Evolutionary conservation across 2,888 invertebrate species (phyloP).

Genomic region (Parnassius orleans): DNA sequence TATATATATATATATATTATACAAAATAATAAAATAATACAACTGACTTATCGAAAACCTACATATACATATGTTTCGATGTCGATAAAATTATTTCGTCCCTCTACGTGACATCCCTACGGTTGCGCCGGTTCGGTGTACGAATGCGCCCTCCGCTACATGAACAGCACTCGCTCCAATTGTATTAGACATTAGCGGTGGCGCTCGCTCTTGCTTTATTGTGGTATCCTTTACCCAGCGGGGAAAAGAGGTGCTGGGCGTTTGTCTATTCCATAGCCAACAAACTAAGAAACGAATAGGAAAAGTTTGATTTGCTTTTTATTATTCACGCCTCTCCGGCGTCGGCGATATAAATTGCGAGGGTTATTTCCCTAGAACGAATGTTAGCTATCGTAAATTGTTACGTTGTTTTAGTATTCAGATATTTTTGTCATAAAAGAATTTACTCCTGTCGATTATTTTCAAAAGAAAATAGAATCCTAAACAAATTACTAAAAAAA

Average conservation of each 20-base stretch:
- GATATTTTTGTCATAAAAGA: constrained; percentile 10
- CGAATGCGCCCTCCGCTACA: constrained; percentile 48
- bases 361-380: neutral
- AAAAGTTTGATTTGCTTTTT: constrained; percentile 20
- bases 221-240: constrained; percentile 32
- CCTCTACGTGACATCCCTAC: constrained; percentile 30
- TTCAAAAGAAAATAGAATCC: no score
- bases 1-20: no score
- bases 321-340: constrained; percentile 2
- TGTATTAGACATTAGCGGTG: constrained; percentile 65
- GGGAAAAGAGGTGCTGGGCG: constrained; percentile 7
- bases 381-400: constrained; percentile 2
- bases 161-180: constrained; percentile 61
- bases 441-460: neutral
- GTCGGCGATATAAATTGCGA: neutral
- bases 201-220: constrained; percentile 47
- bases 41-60: no score
- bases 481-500: no score
- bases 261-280: constrained; percentile 5
- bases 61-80: neutral
- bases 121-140: constrained; percentile 28
- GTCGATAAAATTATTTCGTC: constrained; percentile 28
- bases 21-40: no score
- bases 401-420: neutral
- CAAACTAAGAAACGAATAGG: constrained; percentile 19